phyloP scores from a whole-genome alignment of 2,113 vertebrate genomes.

The Perca fluviatilis region DNA sequence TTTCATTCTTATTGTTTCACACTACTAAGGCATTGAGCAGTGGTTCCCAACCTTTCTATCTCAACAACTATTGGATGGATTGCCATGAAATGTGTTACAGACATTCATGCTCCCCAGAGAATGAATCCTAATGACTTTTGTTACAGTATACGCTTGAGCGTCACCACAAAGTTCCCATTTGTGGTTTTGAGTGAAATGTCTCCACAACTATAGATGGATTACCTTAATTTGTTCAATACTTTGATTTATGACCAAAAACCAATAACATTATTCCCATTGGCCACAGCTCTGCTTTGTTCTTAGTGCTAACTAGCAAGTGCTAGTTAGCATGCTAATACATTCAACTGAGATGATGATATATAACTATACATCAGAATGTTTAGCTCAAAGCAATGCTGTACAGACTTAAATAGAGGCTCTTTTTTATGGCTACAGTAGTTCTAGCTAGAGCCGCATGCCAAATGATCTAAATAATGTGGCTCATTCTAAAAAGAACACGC shows the following conservation, averaged over 20 bases:
- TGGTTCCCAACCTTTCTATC: neutral
- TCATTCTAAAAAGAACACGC: conserved; percentile 22
- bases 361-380: neutral
- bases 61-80: neutral
- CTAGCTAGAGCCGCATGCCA: neutral
- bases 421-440: neutral
- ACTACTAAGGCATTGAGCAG: neutral
- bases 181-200: too few relatives aligned
- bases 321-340: neutral
- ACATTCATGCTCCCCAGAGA: too few relatives aligned
- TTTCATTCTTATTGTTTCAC: neutral
- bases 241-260: too few relatives aligned
- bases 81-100: too few relatives aligned
- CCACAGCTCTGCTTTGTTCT: neutral
- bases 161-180: too few relatives aligned
- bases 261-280: too few relatives aligned
- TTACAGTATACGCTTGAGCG: too few relatives aligned
- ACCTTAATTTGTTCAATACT: too few relatives aligned
- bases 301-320: neutral
- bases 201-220: too few relatives aligned
- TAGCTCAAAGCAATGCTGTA: neutral
- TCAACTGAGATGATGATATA: neutral
- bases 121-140: too few relatives aligned
- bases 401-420: neutral
- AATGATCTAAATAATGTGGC: neutral